phyloP scores from a whole-genome alignment of 2,888 invertebrate species.

The Lordiphosa andalusiaca region DNA sequence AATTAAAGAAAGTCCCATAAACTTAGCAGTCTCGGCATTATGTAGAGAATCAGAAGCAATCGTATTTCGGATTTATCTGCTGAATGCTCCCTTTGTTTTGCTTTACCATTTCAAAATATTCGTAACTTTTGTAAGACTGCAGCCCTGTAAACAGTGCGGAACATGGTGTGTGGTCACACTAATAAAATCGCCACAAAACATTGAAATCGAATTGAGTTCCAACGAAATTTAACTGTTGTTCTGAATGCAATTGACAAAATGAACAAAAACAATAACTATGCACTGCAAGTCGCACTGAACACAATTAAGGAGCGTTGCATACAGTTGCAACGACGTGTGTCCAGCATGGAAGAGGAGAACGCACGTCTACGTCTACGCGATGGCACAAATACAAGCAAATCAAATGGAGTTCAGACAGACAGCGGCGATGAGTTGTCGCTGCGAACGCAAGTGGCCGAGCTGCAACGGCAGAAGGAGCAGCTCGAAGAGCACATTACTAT shows the following conservation, averaged over 20 bases:
- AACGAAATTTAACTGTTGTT: background rate
- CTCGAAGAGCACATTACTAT: conserved; percentile 88
- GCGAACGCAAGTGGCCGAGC: conserved; percentile 85
- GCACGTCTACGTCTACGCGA: conserved; percentile 81
- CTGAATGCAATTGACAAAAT: conserved; percentile 37
- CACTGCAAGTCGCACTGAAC: conserved; percentile 87
- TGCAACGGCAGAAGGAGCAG: conserved; percentile 88
- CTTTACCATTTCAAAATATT: too few relatives aligned
- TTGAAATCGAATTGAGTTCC: conserved; percentile 11
- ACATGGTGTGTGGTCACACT: conserved; percentile 1
- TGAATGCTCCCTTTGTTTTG: too few relatives aligned
- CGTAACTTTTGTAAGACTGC: too few relatives aligned
- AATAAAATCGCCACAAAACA: conserved; percentile 35
- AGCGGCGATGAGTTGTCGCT: conserved; percentile 78
- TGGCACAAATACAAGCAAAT: conserved; percentile 5
- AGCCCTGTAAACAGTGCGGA: too few relatives aligned
- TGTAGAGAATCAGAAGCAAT: too few relatives aligned
- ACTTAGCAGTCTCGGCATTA: too few relatives aligned
- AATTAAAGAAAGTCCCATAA: too few relatives aligned
- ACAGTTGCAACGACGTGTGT: conserved; percentile 86
- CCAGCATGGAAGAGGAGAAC: conserved; percentile 88
- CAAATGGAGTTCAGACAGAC: background rate
- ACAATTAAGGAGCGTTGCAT: conserved; percentile 91
- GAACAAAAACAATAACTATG: conserved; percentile 37
- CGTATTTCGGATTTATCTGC: too few relatives aligned